Evolutionary conservation across 2,113 vertebrate genomes (phyloP).

Genomic region (Equus quagga): DNA sequence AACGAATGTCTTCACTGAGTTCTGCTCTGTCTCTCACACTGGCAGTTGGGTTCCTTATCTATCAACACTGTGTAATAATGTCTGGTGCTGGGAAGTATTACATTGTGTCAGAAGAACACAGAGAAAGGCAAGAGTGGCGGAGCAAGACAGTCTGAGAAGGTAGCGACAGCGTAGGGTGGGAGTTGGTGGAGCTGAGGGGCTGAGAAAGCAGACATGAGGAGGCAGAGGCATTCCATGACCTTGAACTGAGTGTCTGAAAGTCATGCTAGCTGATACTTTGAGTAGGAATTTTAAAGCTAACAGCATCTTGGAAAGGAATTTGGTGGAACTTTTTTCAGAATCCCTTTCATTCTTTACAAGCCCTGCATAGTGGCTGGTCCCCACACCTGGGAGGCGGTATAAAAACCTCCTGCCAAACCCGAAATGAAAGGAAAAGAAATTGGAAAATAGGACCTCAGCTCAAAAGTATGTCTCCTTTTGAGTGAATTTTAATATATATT

Average conservation of each 20-base stretch:
- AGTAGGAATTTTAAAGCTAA: conserved; percentile 33
- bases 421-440: conserved; percentile 62
- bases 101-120: neutral
- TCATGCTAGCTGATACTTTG: neutral
- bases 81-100: neutral
- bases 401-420: conserved; percentile 51
- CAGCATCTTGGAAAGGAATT: conserved; percentile 54
- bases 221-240: neutral
- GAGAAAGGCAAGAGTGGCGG: neutral
- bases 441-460: conserved; percentile 68
- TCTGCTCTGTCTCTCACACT: neutral
- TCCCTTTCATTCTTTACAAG: conserved; percentile 57
- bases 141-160: neutral
- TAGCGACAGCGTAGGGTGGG: neutral
- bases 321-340: conserved; percentile 6
- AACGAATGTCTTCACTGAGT: neutral
- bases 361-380: neutral
- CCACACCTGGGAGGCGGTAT: conserved; percentile 33
- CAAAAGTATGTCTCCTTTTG: conserved; percentile 55
- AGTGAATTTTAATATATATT: conserved; percentile 59
- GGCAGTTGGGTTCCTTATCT: conserved; percentile 33
- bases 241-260: conserved; percentile 17
- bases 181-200: neutral
- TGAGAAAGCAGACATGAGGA: neutral
- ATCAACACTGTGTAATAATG: neutral